Evolutionary conservation across 2,113 vertebrate genomes (phyloP).

Genomic region (Corynorhinus townsendii): DNA sequence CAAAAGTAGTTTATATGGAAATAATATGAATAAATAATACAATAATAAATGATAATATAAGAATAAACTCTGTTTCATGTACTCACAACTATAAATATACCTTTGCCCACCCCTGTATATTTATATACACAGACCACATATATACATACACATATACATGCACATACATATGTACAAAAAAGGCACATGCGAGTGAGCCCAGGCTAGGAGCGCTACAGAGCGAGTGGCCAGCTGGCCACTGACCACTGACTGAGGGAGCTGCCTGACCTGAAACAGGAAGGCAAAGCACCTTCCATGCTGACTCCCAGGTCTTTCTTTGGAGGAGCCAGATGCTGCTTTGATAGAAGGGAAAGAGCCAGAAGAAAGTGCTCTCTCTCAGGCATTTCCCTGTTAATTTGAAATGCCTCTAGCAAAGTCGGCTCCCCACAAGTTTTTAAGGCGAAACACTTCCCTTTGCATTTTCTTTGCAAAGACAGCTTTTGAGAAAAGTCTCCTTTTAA

Average conservation of each 20-base stretch:
- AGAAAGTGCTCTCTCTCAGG: conserved; percentile 32
- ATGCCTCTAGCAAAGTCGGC: conserved; percentile 47
- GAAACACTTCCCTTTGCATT: conserved; percentile 59
- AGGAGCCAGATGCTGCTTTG: background rate
- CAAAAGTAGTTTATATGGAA: background rate
- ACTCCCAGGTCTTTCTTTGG: background rate
- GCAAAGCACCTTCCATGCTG: background rate
- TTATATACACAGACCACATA: background rate
- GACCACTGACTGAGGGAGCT: background rate
- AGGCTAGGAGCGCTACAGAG: background rate
- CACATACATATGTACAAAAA: background rate
- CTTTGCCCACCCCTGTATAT: background rate
- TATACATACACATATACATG: background rate
- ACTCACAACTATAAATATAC: background rate
- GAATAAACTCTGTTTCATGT: background rate
- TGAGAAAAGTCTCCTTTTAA: conserved; percentile 75
- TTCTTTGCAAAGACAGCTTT: conserved; percentile 65
- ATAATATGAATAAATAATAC: background rate
- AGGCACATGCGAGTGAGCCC: background rate
- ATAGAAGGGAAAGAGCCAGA: background rate
- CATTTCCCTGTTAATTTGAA: conserved; percentile 54
- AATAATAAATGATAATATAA: background rate
- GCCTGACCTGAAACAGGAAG: background rate
- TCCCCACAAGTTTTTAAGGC: conserved; percentile 40
- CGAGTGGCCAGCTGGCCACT: too few species aligned